Evolutionary conservation across 2,113 vertebrate species (phyloP).

Genomic region (Forbesichthys papilliferus): DNA sequence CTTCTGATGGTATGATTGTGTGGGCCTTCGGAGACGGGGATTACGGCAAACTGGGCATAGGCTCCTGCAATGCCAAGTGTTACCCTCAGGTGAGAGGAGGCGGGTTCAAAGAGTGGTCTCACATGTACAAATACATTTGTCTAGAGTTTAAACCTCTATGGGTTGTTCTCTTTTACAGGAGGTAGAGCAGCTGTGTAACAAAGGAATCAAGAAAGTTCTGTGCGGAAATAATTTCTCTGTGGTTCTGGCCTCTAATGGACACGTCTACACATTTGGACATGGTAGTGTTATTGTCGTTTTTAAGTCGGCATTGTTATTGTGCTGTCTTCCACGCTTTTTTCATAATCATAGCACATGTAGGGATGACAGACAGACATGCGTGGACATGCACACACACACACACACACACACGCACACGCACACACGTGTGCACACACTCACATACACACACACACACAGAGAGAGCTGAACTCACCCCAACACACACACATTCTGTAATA

Average conservation of each 20-base stretch:
- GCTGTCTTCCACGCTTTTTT: not conserved
- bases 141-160: not conserved
- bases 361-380: no score
- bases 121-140: not conserved
- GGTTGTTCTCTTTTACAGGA: conserved; percentile 61
- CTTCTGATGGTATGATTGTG: conserved; percentile 77
- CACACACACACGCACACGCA: no score
- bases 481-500: not conserved
- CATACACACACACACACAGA: no score
- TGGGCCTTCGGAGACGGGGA: conserved; percentile 84
- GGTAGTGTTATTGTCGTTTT: conserved; percentile 51
- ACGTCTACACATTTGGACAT: conserved; percentile 82
- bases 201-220: conserved; percentile 77
- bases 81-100: conserved; percentile 74
- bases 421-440: no score
- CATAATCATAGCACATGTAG: no score
- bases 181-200: conserved; percentile 81
- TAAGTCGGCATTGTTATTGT: no score
- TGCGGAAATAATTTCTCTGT: conserved; percentile 83
- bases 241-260: conserved; percentile 75
- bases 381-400: no score
- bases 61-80: conserved; percentile 79
- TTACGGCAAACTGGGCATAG: conserved; percentile 80
- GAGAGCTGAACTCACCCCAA: no score
- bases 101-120: not conserved